phyloP scores from a whole-genome alignment of 1,140 invertebrate genomes.

The Zaprionus tsacasi region DNA sequence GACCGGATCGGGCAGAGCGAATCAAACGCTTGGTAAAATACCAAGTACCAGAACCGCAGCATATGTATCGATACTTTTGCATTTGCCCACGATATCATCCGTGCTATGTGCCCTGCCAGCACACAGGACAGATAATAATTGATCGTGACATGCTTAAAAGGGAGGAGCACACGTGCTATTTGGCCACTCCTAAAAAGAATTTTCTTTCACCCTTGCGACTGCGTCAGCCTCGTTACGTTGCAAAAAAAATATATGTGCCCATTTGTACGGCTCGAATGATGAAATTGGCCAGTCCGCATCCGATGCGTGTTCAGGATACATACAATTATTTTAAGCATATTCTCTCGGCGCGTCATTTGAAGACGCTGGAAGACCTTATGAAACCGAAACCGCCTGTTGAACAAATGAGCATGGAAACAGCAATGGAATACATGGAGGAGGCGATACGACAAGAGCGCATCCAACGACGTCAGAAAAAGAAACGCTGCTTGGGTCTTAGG shows the following conservation, averaged over 20 bases:
- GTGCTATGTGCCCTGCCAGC: conserved; percentile 65
- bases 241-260: conserved; percentile 61
- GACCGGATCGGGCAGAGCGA: conserved; percentile 52
- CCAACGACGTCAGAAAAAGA: conserved; percentile 44
- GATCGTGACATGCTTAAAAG: conserved; percentile 75
- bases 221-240: conserved; percentile 45
- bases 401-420: conserved; percentile 61
- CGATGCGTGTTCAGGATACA: conserved; percentile 54
- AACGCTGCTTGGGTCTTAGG: conserved; percentile 59
- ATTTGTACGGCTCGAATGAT: conserved; percentile 74
- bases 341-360: conserved; percentile 44
- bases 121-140: conserved; percentile 74
- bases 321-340: conserved; percentile 50
- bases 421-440: conserved; percentile 72
- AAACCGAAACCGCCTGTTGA: conserved; percentile 63
- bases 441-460: conserved; percentile 65
- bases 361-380: conserved; percentile 58
- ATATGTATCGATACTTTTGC: conserved; percentile 64
- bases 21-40: conserved; percentile 67
- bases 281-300: conserved; percentile 64
- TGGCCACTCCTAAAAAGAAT: conserved; percentile 73
- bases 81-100: conserved; percentile 70
- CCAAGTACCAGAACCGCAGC: conserved; percentile 40
- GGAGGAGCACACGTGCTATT: conserved; percentile 71
- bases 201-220: conserved; percentile 28